Base-by-base conservation (phyloP, 1,140 invertebrate genomes). In the Cydia strobilella region DNA sequence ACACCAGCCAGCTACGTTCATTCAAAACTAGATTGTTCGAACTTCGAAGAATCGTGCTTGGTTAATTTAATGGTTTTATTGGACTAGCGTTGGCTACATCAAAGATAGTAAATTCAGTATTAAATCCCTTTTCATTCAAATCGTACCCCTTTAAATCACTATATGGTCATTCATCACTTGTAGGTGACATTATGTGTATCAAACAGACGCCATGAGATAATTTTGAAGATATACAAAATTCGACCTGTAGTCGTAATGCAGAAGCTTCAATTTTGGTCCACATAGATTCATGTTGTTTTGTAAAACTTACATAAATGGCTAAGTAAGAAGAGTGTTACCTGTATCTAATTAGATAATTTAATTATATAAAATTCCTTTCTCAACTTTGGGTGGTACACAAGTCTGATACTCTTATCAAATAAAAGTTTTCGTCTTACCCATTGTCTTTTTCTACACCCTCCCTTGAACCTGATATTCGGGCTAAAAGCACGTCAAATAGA, bases 291-390 rank as follows among this genome's bases (percentile, higher is more conserved):
- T 39, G 31, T 69, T 69, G 74, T 77, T 81, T 85, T 84, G 80
- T 63, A 74, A 72, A 80, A 82, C 82, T 84, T 45, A 45, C 42
- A 45, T 45, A 85, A 88, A 89, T 76, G 80, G 20, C 79, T 74
- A 83, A 84, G 81, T 83, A 82, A 90, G 87, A 86, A 85, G 81
- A 76, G 84, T 86, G 87, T 90, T 80, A 23, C 73, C 77, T 78
- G 66, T 88, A 89, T 90, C 86, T 87, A 90, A 91, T 90, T 87
- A 88, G 88, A 90, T 86, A 87, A 84, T 78, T 75, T 86, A 86
- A 86, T 86, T 84, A 84, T 82, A 84, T 84, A 76, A 81, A 84
- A 85, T 81, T 72, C 79, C 79, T 75, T 86, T 85, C 80, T 88
- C 87, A 78, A 84, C 82, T 86, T 82, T 87, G 88, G 85, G 87